A percentile compares a stretch with the other conserved stretches of the same genome.
Conservation (phyloP, 2,888 invertebrate genomes). For the Phyto melanocephala region DNA sequence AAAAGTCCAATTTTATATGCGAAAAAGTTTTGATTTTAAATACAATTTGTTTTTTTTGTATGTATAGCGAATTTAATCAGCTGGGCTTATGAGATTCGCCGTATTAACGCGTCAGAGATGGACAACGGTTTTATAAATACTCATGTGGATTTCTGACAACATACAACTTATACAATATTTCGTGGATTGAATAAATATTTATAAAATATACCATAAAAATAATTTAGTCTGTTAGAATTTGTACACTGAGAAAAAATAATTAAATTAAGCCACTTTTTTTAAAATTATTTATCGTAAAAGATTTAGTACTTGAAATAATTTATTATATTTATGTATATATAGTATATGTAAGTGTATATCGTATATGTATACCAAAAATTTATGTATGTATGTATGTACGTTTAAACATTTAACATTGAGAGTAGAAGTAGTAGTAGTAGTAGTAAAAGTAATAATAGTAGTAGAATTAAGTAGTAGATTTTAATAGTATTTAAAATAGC, state of each 20-base stretch:
- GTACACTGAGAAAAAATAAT: slow-evolving; percentile 40
- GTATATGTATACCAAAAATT: background rate
- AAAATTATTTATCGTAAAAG: background rate
- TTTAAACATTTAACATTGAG: slow-evolving; percentile 57
- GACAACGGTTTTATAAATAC: background rate
- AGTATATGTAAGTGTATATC: slow-evolving; percentile 14
- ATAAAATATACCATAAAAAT: background rate
- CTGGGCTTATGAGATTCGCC: no score
- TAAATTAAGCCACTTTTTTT: slow-evolving; percentile 22
- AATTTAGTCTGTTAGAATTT: slow-evolving; percentile 30
- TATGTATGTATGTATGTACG: slow-evolving; percentile 8
- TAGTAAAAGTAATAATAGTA: slow-evolving; percentile 15
- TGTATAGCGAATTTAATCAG: no score
- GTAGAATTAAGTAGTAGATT: slow-evolving; percentile 8
- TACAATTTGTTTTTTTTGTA: background rate
- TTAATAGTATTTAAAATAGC: slow-evolving; percentile 41
- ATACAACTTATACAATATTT: background rate
- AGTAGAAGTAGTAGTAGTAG: slow-evolving; percentile 21
- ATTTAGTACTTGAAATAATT: background rate
- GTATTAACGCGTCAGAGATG: no score
- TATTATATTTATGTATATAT: slow-evolving; percentile 3
- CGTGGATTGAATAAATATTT: background rate
- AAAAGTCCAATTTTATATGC: no score
- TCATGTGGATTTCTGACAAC: no score
- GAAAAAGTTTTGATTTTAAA: no score